Base-by-base conservation (phyloP, 2,797 vertebrate genomes). In the Paedocypris micromegethes region DNA sequence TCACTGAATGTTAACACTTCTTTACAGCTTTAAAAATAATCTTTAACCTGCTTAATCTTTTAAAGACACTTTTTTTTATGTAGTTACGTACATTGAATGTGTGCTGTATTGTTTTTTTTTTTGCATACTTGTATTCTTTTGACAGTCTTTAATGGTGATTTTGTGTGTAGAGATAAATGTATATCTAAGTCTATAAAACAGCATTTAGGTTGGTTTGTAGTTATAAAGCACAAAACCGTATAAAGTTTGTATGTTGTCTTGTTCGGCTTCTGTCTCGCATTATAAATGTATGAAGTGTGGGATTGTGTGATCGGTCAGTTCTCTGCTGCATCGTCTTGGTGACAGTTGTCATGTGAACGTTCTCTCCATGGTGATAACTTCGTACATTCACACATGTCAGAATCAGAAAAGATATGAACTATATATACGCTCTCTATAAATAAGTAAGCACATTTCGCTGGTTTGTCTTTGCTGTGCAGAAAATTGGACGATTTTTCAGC, bases 231-330 rank as follows among this genome's bases (percentile, higher is more conserved):
- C 46, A 9, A 68, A 46, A 56, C 41, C 9, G 38, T 53, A 38
- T 47, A 8, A 68, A 46, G 57, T 59, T 53, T 23, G 43, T 40
- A 39, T 45, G 23, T 5, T 42, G 65, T 45, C 41, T 42, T 66
- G 41, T 58, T n/a, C 64, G 50, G 44, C 7, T 47, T 49, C 48
- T 9, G 56, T 55, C 51, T 42, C 5, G 4, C 51, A 62, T 55
- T 62, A 62, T 62, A 69, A 62, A 62, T 69, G 67, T 62, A 69
- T 62, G 58, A 69, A 55, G 58, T 69, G 9, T 56, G 58, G 51
- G 66, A 60, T 54, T 58, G 47, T 44, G 45, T n/a, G 48, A 59
- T 59, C 47, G 67, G 66, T 43, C 66, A 61, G 23, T 9, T 50
- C n/a, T 48, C 6, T 54, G 38, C 66, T 68, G 49, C 44, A 69